Conservation (phyloP, 2,113 vertebrate species). For the Bettongia penicillata region DNA sequence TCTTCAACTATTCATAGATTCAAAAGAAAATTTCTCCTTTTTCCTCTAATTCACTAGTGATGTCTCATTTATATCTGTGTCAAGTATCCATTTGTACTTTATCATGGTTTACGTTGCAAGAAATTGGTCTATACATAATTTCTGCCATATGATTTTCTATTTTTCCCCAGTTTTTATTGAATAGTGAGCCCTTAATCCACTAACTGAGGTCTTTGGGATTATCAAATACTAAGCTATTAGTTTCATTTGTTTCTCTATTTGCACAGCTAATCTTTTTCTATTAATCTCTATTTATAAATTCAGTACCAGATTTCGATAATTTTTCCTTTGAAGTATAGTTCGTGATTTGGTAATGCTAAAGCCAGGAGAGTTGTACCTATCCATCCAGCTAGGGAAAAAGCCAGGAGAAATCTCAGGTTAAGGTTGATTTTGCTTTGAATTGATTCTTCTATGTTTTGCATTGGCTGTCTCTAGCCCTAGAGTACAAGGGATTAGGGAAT, state of each 20-base stretch:
- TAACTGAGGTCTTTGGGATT: not conserved
- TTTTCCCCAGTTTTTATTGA: not conserved
- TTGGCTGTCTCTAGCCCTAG: not conserved
- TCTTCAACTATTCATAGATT: not conserved
- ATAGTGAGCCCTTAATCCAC: not conserved
- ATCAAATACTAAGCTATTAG: not conserved
- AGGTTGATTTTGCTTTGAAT: not conserved
- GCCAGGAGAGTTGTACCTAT: not conserved
- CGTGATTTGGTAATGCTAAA: not conserved
- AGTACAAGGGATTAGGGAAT: not conserved
- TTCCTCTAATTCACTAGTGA: not conserved
- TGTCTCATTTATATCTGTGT: not conserved
- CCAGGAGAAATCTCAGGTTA: not conserved
- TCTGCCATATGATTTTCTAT: not conserved
- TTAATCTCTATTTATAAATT: not conserved
- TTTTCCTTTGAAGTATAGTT: not conserved
- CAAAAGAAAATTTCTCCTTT: not conserved
- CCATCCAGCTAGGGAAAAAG: not conserved
- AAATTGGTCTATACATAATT: not conserved
- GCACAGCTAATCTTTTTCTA: not conserved
- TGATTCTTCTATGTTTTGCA: not conserved
- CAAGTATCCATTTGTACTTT: not conserved
- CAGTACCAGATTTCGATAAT: not conserved
- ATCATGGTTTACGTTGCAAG: not conserved
- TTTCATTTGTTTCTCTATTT: not conserved